A percentile compares a stretch with the other conserved stretches of the same genome.
Conservation (phyloP, 2,113 vertebrate species). For the Aleadryas rufinucha region DNA sequence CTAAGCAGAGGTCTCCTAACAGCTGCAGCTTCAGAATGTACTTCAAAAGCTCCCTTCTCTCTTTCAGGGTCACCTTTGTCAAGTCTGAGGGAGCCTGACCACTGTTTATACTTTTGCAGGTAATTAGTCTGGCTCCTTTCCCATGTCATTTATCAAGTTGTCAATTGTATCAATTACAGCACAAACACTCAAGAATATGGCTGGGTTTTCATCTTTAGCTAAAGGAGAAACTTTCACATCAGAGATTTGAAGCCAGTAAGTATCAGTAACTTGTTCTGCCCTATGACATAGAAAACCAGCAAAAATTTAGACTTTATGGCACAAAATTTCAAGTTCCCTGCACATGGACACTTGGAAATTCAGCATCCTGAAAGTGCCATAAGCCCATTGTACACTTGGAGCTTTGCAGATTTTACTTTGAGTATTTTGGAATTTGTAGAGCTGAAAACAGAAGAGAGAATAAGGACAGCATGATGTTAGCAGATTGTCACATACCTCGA, state of each 20-base stretch:
- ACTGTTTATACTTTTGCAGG: constrained; percentile 45
- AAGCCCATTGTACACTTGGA: rapidly evolving
- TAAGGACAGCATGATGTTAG: neutral
- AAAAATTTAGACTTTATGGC: neutral
- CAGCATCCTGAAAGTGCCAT: neutral
- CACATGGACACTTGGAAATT: rapidly evolving
- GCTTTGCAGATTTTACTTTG: neutral
- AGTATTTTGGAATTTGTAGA: neutral
- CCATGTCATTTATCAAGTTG: constrained; percentile 33
- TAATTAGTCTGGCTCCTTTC: constrained; percentile 47
- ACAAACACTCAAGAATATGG: neutral
- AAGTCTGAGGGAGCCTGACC: neutral
- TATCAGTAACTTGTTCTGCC: neutral
- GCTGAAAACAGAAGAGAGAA: neutral
- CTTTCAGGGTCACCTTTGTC: constrained; percentile 52
- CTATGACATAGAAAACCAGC: neutral
- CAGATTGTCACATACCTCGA: neutral
- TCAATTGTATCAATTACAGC: constrained; percentile 53
- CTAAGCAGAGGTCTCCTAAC: constrained; percentile 8
- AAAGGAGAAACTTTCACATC: neutral
- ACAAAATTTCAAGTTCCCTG: neutral
- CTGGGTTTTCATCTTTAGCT: neutral
- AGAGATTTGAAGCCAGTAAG: neutral
- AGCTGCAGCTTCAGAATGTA: constrained; percentile 41
- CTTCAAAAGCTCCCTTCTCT: constrained; percentile 27